phyloP scores from a whole-genome alignment of 37 sponge, comb jelly and placozoan genomes.

The Dysidea cf. avara region DNA sequence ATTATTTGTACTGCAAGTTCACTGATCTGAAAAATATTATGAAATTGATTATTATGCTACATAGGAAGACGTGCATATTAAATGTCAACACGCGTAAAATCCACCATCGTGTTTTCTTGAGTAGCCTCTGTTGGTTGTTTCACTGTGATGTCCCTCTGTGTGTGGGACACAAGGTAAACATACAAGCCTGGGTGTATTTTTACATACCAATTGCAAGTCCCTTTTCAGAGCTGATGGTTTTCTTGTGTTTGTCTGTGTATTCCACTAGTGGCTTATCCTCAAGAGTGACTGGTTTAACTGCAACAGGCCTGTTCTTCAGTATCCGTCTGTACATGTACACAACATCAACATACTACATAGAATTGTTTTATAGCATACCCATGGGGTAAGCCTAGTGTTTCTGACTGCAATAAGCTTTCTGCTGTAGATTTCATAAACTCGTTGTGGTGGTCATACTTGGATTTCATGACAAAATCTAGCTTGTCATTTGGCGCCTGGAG shows the following conservation, averaged over 20 bases:
- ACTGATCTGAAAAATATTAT: background rate
- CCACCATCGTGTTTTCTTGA: conserved; percentile 98
- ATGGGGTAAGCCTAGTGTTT: conserved; percentile 71
- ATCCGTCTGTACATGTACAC: conserved; percentile 34
- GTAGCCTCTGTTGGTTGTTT: conserved; percentile 94
- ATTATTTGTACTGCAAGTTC: background rate
- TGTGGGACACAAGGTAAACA: background rate
- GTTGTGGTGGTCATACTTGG: conserved; percentile 88
- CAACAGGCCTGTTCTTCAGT: conserved; percentile 63
- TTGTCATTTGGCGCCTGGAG: conserved; percentile 82
- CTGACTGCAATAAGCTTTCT: conserved; percentile 80
- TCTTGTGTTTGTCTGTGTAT: conserved; percentile 43
- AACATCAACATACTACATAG: background rate
- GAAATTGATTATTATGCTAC: background rate
- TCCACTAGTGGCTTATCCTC: conserved; percentile 47
- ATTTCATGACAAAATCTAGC: conserved; percentile 90
- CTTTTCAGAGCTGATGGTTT: conserved; percentile 52
- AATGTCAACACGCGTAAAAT: conserved; percentile 82
- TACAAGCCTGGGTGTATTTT: background rate
- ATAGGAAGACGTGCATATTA: too few species aligned
- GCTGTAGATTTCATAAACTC: conserved; percentile 81
- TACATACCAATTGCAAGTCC: conserved; percentile 75
- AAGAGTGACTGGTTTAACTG: conserved; percentile 40
- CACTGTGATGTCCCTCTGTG: conserved; percentile 88
- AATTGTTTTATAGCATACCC: conserved; percentile 16